Base-by-base conservation (phyloP, 92 coral and sea anemone genomes). In the Ricordea florida region DNA sequence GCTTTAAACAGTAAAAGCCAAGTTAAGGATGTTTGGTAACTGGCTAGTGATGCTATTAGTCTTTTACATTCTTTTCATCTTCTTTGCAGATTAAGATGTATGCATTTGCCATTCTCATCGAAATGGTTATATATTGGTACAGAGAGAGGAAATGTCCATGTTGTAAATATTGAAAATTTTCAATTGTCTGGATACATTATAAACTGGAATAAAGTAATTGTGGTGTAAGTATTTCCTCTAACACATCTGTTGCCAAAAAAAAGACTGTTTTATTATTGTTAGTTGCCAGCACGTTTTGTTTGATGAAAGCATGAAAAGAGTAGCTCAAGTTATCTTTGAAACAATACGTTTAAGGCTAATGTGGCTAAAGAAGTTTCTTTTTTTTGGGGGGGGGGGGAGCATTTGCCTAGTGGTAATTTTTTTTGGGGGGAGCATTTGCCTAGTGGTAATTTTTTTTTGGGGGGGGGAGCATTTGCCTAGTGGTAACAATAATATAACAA, bases 111-210 rank as follows among this genome's bases (percentile, higher is more conserved):
- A 13, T 94, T 87, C 66, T 83, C 88, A 24, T 91, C 94, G 18
- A 91, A 91, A 65, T 94, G 98, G 98, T 52, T 94, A 42, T 94
- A 85, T 51, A 86, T 94, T 57, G 98, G 98, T 5, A 94, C 98
- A 57, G 89, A 85, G 62, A 86, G 87, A 69, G 98, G 98, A 29
- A 94, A 94, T 56, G 75, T 88, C 13, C 98, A 91, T 60, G 81
- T 94, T 57, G 97, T 94, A 56, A 94, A 94, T 88, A 89, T 94
- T 45, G 98, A 94, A 68, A 91, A 74, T 76, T 94, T 94, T 82
- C 87, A 78, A 37, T 74, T 94, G 10, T 94, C 98, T 22, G 98
- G 98, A 40, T 94, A 94, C 66, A 85, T 84, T 30, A 85, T 94
- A 25, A 86, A 91, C 57, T 93, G 98, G 98, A 93, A 93, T 80